Percentiles rank a stretch among this genome's conserved stretches.
phyloP scores from a whole-genome alignment of 2,888 invertebrate species.

The Eupithecia pulchellata region DNA sequence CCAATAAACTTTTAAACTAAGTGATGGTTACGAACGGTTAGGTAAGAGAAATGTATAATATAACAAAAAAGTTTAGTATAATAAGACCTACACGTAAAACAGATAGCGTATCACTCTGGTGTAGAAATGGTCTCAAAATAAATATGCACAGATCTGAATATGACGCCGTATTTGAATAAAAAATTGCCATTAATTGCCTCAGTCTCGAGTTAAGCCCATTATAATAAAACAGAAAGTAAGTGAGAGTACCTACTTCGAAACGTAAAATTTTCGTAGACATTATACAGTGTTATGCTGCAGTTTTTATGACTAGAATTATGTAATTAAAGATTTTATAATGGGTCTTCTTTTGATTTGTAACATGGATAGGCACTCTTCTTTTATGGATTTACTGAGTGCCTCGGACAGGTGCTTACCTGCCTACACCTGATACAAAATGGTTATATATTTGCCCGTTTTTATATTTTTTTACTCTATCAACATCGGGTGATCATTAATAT shows the following conservation, averaged over 20 bases:
- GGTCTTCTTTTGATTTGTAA: constrained; percentile 19
- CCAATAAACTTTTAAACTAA: constrained; percentile 21
- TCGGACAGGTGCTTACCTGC: background rate
- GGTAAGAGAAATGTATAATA: constrained; percentile 14
- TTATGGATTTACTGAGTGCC: constrained; percentile 26
- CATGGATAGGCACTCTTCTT: constrained; percentile 31
- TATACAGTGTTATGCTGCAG: constrained; percentile 39
- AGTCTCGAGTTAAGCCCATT: constrained; percentile 50
- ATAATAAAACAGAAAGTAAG: constrained; percentile 73
- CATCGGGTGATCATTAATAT: background rate
- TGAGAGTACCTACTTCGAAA: constrained; percentile 55
- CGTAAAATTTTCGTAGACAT: constrained; percentile 44
- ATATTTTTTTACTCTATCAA: background rate
- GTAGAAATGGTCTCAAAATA: background rate
- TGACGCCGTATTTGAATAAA: constrained; percentile 38
- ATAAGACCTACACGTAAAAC: background rate
- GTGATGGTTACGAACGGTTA: constrained; percentile 22
- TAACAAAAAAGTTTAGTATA: background rate
- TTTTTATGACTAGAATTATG: constrained; percentile 42
- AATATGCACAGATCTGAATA: constrained; percentile 5
- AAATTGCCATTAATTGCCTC: constrained; percentile 67
- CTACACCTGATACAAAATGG: background rate
- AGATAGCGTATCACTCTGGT: background rate
- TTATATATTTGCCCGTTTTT: background rate
- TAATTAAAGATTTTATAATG: constrained; percentile 35